These are phyloP conservation scores for Agelaius phoeniceus DNA, from an alignment of 2,113 vertebrate genomes.

Conservation along the genomic window DNA sequence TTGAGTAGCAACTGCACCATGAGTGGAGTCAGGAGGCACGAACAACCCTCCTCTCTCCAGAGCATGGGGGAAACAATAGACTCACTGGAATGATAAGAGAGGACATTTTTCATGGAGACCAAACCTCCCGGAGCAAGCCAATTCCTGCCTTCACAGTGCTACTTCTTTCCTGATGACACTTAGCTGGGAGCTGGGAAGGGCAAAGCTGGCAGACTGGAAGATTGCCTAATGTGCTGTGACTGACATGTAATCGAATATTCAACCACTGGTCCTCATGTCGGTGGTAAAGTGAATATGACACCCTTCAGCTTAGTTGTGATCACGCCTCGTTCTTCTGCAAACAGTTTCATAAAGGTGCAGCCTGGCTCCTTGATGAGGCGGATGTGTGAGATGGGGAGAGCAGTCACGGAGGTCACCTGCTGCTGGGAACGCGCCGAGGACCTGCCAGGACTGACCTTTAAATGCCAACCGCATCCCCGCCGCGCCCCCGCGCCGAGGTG, in stretches of 20 bases:
- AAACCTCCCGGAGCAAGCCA: background rate
- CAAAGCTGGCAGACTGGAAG: slow-evolving; percentile 69
- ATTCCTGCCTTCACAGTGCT: slow-evolving; percentile 1
- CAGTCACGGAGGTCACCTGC: slow-evolving; percentile 53
- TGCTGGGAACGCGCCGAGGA: background rate
- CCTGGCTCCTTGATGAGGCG: background rate
- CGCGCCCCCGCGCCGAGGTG: background rate
- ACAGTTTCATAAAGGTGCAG: slow-evolving; percentile 55
- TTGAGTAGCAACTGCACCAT: background rate
- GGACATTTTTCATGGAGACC: background rate
- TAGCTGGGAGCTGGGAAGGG: slow-evolving; percentile 57
- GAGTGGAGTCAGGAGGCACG: background rate
- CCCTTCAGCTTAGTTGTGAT: slow-evolving; percentile 55
- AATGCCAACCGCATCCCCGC: background rate
- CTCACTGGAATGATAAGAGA: background rate
- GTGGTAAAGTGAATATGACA: slow-evolving; percentile 43
- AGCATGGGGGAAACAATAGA: background rate
- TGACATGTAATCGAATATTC: slow-evolving; percentile 68
- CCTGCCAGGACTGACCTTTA: slow-evolving; percentile 48
- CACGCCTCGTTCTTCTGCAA: slow-evolving; percentile 54
- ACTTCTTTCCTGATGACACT: slow-evolving; percentile 55
- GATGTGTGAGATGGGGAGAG: slow-evolving; percentile 53
- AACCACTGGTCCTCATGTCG: slow-evolving; percentile 58
- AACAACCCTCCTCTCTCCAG: background rate
- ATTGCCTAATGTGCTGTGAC: slow-evolving; percentile 71